These are phyloP conservation scores for Eumacrocentrus americanus DNA, from an alignment of 2,888 invertebrate genomes.

Conservation along the genomic window DNA sequence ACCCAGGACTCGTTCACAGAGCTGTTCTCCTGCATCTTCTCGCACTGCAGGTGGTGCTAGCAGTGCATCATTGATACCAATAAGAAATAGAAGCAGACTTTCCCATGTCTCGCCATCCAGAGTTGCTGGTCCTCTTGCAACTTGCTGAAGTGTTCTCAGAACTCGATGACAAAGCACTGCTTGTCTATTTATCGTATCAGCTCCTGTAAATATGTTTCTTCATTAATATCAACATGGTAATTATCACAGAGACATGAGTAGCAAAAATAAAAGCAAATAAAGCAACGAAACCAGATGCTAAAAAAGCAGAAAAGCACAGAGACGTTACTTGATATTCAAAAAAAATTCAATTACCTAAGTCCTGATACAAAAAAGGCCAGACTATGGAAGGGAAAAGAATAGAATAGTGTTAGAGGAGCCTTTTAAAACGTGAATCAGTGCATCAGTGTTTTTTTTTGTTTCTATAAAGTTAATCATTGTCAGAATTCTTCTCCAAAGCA, in stretches of 20 bases:
- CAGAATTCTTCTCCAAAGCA: constrained; percentile 52
- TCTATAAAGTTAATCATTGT: not conserved
- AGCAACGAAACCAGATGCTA: constrained; percentile 19
- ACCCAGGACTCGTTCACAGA: constrained; percentile 91
- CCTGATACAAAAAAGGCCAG: constrained; percentile 89
- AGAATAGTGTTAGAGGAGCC: constrained; percentile 3
- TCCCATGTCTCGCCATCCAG: constrained; percentile 92
- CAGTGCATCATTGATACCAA: constrained; percentile 90
- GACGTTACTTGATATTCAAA: constrained; percentile 6
- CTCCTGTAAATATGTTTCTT: constrained; percentile 64
- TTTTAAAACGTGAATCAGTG: constrained; percentile 8
- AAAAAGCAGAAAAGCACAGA: constrained; percentile 38
- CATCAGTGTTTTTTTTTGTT: not conserved
- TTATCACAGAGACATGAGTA: constrained; percentile 5
- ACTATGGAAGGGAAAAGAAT: constrained; percentile 69
- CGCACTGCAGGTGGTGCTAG: constrained; percentile 91
- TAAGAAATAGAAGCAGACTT: constrained; percentile 81
- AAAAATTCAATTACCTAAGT: constrained; percentile 71
- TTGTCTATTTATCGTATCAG: constrained; percentile 90
- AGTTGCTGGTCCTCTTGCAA: constrained; percentile 75
- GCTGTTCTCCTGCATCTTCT: constrained; percentile 93
- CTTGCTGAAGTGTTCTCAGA: constrained; percentile 80
- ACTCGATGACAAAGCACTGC: constrained; percentile 93
- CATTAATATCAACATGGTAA: constrained; percentile 3
- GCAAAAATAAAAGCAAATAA: constrained; percentile 20